Conservation (phyloP, 2,888 invertebrate species). For the Hanleya hanleyi region DNA sequence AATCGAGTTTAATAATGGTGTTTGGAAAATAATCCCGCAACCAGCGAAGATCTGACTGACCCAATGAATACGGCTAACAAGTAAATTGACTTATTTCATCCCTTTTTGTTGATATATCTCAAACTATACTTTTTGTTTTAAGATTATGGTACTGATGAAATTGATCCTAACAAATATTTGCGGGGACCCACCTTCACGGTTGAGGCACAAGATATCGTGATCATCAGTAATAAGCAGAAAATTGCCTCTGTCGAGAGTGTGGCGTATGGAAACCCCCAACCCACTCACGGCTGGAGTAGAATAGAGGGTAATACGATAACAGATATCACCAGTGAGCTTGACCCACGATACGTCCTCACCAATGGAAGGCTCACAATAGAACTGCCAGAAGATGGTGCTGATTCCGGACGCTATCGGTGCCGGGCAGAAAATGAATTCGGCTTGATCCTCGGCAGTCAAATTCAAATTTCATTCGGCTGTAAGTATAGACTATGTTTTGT, state of each 20-base stretch:
- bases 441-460: constrained; percentile 89
- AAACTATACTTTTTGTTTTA: no score
- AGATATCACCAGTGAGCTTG: constrained; percentile 74
- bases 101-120: no score
- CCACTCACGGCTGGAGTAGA: constrained; percentile 91
- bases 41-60: no score
- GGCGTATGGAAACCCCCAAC: constrained; percentile 87
- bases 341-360: constrained; percentile 80
- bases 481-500: no score
- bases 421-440: constrained; percentile 93
- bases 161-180: constrained; percentile 86
- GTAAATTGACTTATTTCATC: no score
- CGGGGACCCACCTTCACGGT: constrained; percentile 91
- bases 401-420: constrained; percentile 93
- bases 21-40: no score
- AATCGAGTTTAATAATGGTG: no score
- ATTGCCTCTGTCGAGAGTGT: constrained; percentile 69
- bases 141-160: constrained; percentile 67
- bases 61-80: no score
- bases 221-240: constrained; percentile 32
- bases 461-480: constrained; percentile 88
- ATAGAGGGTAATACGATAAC: constrained; percentile 22
- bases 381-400: constrained; percentile 83
- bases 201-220: constrained; percentile 78
- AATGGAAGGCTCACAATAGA: constrained; percentile 89